These are phyloP conservation scores for Anagyrus pseudococci DNA, from an alignment of 2,888 invertebrate species.

Conservation along the genomic window DNA sequence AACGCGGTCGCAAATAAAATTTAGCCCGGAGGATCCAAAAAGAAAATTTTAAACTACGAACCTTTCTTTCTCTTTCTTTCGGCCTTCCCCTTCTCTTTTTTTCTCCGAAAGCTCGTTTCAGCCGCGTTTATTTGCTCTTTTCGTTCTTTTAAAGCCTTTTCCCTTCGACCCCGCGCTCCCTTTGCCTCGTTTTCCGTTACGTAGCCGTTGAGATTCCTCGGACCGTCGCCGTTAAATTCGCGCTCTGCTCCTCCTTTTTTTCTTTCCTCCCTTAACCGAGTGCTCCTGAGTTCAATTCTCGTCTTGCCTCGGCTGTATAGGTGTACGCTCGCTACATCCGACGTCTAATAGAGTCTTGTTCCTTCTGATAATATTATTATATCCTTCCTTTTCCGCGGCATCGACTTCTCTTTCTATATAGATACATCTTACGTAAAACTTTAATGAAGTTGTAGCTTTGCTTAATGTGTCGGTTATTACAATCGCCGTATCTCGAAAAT, in stretches of 20 bases:
- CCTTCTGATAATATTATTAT: background rate
- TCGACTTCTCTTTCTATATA: background rate
- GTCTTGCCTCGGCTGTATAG: background rate
- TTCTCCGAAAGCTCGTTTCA: background rate
- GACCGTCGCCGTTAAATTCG: constrained; percentile 20
- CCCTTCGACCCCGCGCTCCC: background rate
- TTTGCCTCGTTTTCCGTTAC: constrained; percentile 20
- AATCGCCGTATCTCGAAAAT: background rate
- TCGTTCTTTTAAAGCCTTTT: constrained; percentile 9
- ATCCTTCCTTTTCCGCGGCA: constrained; percentile 3
- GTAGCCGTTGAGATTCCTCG: constrained; percentile 21
- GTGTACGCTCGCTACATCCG: background rate
- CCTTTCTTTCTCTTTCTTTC: constrained; percentile 9
- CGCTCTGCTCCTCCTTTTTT: background rate
- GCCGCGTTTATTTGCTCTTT: background rate
- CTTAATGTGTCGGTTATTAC: too few species aligned
- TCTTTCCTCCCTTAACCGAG: background rate
- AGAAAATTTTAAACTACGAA: constrained; percentile 1
- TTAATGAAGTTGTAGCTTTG: background rate
- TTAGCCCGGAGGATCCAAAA: too few species aligned
- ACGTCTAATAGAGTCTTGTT: constrained; percentile 7
- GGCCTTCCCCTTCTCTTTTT: too few species aligned
- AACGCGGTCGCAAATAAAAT: too few species aligned
- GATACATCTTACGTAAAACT: background rate
- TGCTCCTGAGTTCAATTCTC: constrained; percentile 18